Base-by-base conservation (phyloP, 2,888 invertebrate genomes). In the Orthosia gracilis region DNA sequence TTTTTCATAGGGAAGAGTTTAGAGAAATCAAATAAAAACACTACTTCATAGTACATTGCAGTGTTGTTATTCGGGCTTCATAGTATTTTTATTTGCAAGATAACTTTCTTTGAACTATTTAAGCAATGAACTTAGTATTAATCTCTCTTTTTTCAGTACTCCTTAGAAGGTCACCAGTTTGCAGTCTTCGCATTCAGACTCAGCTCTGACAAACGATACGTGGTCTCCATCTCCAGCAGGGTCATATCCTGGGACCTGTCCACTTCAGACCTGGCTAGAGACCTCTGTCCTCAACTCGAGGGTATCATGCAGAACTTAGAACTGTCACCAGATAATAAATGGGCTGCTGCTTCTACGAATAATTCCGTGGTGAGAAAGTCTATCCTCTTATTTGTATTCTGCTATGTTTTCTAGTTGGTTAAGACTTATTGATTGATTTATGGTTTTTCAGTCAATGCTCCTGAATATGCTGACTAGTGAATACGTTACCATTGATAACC, bases 241-340 rank as follows among this genome's bases (percentile, higher is more conserved):
- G 99, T 99, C 84, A 99, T 99, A 84, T 99, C 99, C 50, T 99
- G 99, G 98, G 99, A 99, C 95, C 94, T 99, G 47, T 98, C 98
- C 45, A 99, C 99, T 0, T 99, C 99, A 68, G 99, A 99, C 93
- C 97, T 99, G 91, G 98, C 99, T 0, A 97, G 99, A 49, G 99
- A 99, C 91, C 98, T 99, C 0, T 98, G 99, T 91, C 99, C 99
- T 2, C 96, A 96, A 74, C 98, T 99, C 26, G 99, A 99, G 91
- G 99, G 99, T 21, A 99, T 99, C 86, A 99, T 99, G 98, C 99
- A 99, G 94, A 98, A 98, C 87, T 94, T 99, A 83, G 98, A 98
- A 23, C 95, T 99, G 9, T 99, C 99, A 80, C 98, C 98, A 0
- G 99, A 99, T 92, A 99, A 99, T 92, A 98, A 99, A 92, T 99